A percentile compares a stretch with the other conserved stretches of the same genome.
Conservation (phyloP, 2,888 invertebrate species). For the Hoplodrina ambigua region DNA sequence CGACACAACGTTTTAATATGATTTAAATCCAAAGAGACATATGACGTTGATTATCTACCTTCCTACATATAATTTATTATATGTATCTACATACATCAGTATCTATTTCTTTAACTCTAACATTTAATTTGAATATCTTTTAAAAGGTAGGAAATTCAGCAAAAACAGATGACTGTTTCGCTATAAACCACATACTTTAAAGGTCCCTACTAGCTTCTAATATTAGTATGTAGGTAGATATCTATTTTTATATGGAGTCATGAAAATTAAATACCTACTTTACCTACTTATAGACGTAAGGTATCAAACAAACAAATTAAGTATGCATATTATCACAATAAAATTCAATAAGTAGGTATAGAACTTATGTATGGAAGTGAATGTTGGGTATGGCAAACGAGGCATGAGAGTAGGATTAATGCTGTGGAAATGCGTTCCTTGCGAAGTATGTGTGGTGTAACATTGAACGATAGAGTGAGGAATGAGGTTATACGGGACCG, state of each 20-base stretch:
- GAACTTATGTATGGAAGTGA: neutral
- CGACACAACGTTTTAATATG: neutral
- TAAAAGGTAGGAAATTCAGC: neutral
- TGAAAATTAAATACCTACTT: neutral
- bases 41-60: neutral
- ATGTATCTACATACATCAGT: no score
- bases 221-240: conserved; percentile 1
- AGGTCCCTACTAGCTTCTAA: neutral
- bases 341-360: conserved; percentile 13
- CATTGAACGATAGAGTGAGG: no score
- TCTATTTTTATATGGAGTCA: neutral
- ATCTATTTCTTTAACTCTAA: conserved; percentile 21
- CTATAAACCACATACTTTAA: neutral
- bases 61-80: no score
- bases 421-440: no score
- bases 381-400: no score
- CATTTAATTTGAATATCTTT: neutral
- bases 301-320: neutral
- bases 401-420: no score
- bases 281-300: neutral
- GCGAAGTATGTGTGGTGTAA: no score
- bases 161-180: conserved; percentile 2
- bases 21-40: conserved; percentile 8
- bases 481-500: no score
- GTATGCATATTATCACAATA: conserved; percentile 10